phyloP scores from a whole-genome alignment of 2,113 vertebrate species.

The Ardeotis arabs region DNA sequence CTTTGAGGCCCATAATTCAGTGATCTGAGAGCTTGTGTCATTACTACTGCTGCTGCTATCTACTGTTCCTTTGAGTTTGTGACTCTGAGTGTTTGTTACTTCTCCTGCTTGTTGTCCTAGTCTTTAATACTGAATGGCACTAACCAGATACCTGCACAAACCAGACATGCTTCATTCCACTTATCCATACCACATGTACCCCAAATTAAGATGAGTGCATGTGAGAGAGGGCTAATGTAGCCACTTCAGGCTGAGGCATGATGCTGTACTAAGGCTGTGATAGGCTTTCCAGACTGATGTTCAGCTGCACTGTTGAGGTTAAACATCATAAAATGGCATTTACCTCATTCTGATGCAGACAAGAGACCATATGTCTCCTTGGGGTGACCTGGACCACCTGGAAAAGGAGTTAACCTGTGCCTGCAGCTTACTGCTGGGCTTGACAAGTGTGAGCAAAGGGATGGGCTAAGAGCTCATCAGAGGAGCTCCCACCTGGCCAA shows the following conservation, averaged over 20 bases:
- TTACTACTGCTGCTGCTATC: background rate
- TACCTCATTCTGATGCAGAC: background rate
- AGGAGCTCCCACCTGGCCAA: background rate
- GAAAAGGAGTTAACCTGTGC: background rate
- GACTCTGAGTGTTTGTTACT: background rate
- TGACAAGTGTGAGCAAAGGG: background rate
- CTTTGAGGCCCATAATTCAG: background rate
- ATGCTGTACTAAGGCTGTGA: background rate
- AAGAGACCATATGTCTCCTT: background rate
- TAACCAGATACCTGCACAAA: background rate
- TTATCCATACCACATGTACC: rapidly evolving
- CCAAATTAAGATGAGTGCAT: rapidly evolving
- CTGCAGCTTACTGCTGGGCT: background rate
- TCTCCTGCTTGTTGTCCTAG: background rate
- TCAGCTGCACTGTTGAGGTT: background rate
- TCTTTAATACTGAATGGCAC: background rate
- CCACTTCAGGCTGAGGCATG: background rate
- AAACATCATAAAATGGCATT: background rate
- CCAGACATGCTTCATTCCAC: background rate
- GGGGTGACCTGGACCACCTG: background rate
- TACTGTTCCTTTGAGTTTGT: background rate
- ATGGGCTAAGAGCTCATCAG: background rate
- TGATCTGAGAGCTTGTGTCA: background rate
- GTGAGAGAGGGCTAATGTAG: background rate
- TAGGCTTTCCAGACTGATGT: background rate